Percentiles rank a stretch among this genome's conserved stretches.
Conservation (phyloP, 2,113 vertebrate genomes). For the Nycticorax nycticorax region DNA sequence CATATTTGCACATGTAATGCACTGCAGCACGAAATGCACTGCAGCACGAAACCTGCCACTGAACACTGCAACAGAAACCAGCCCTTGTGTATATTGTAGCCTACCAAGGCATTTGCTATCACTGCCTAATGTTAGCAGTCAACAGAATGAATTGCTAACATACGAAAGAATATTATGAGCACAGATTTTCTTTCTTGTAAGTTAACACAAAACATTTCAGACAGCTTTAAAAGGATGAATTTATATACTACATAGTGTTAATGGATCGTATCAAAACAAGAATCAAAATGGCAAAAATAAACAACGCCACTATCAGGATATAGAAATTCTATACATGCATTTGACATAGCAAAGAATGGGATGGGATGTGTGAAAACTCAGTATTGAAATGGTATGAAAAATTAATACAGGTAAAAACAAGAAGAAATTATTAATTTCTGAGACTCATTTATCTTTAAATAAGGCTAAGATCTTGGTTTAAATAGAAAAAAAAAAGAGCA, state of each 20-base stretch:
- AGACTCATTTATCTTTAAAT: neutral
- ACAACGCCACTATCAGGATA: neutral
- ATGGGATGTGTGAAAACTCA: neutral
- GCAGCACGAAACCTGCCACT: neutral
- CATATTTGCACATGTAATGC: neutral
- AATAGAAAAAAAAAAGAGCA: neutral
- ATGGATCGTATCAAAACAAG: neutral
- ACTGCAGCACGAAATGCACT: neutral
- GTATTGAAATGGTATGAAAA: neutral
- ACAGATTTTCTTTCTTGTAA: neutral
- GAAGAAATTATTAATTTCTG: neutral
- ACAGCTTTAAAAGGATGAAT: neutral
- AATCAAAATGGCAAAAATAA: neutral
- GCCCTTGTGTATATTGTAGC: neutral
- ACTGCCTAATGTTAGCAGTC: neutral
- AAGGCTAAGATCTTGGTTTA: neutral
- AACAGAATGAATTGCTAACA: neutral
- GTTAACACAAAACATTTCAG: neutral
- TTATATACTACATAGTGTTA: neutral
- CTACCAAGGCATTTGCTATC: neutral
- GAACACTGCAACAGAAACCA: neutral
- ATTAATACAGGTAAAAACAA: neutral
- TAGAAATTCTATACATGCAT: neutral
- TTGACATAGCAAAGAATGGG: neutral
- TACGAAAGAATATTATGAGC: neutral